These are phyloP conservation scores for Bovichtus diacanthus DNA, from an alignment of 2,797 vertebrate species.

Conservation along the genomic window DNA sequence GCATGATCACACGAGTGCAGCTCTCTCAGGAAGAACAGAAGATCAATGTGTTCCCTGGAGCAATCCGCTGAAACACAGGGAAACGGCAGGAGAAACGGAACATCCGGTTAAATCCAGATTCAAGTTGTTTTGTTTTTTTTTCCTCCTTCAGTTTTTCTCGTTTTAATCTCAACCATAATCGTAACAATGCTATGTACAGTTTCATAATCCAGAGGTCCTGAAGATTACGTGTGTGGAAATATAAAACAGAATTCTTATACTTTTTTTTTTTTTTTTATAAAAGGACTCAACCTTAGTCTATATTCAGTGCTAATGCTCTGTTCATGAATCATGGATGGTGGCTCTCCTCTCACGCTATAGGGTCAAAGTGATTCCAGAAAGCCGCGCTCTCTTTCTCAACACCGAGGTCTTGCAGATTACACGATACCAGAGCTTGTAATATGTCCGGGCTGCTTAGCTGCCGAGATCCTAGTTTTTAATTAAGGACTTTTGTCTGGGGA, in stretches of 20 bases:
- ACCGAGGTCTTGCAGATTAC: constrained; percentile 25
- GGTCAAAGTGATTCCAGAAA: constrained; percentile 32
- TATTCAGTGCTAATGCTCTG: background rate
- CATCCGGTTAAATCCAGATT: too few species aligned
- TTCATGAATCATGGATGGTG: constrained; percentile 41
- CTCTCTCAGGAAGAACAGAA: constrained; percentile 14
- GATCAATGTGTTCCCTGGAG: constrained; percentile 3
- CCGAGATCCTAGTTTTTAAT: constrained; percentile 70
- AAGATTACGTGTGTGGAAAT: constrained; percentile 27
- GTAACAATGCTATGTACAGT: constrained; percentile 15
- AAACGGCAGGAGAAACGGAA: constrained; percentile 10
- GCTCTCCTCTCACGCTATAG: constrained; percentile 27
- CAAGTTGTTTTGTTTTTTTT: constrained; percentile 6
- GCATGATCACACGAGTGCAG: constrained; percentile 12
- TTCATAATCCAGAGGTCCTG: constrained; percentile 39
- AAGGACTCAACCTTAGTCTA: constrained; percentile 3
- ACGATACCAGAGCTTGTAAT: constrained; percentile 15
- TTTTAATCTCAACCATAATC: constrained; percentile 22
- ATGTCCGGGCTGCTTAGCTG: constrained; percentile 18
- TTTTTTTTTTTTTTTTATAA: too few species aligned
- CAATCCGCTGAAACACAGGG: background rate
- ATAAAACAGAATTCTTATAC: background rate
- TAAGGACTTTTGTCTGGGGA: constrained; percentile 69
- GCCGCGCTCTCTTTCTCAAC: constrained; percentile 14
- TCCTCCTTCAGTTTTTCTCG: constrained; percentile 6